These are phyloP conservation scores for Lethrus apterus DNA, from an alignment of 1,140 invertebrate genomes.

Conservation along the genomic window DNA sequence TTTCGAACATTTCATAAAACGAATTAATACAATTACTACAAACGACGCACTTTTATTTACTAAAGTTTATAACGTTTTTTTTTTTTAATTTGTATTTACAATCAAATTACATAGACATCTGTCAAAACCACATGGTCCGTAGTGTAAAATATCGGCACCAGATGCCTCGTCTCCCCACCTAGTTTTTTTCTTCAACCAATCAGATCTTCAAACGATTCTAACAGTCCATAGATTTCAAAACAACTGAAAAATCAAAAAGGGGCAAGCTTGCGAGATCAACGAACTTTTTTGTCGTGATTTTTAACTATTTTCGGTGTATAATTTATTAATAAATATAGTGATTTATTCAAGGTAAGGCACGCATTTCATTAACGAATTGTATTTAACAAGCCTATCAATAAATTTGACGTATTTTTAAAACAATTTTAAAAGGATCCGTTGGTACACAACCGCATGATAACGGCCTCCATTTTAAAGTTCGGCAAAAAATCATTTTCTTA, in stretches of 20 bases:
- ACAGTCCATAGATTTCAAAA: constrained; percentile 29
- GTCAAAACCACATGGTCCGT: constrained; percentile 24
- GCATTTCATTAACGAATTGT: not conserved
- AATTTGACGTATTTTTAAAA: not conserved
- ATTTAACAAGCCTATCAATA: not conserved
- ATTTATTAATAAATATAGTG: not conserved
- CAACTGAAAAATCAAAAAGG: constrained; percentile 29
- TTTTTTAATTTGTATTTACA: not conserved
- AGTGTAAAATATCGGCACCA: constrained; percentile 3
- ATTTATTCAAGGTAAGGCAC: constrained; percentile 3
- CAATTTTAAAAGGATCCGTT: not conserved
- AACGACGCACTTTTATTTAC: not conserved
- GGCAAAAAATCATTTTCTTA: not conserved
- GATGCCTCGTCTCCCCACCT: constrained; percentile 11
- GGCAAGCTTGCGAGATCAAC: constrained; percentile 27
- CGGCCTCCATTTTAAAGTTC: constrained; percentile 8
- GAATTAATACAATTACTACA: not conserved
- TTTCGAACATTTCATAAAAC: constrained; percentile 31
- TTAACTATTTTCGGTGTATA: not conserved
- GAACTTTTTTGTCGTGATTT: constrained; percentile 22
- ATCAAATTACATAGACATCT: not conserved
- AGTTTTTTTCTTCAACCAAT: constrained; percentile 22
- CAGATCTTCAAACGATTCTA: constrained; percentile 11
- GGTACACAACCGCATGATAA: not conserved
- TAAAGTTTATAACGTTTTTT: not conserved